Evolutionary conservation across 2,888 invertebrate genomes (phyloP).

Genomic region (Gymnosoma rotundatum): DNA sequence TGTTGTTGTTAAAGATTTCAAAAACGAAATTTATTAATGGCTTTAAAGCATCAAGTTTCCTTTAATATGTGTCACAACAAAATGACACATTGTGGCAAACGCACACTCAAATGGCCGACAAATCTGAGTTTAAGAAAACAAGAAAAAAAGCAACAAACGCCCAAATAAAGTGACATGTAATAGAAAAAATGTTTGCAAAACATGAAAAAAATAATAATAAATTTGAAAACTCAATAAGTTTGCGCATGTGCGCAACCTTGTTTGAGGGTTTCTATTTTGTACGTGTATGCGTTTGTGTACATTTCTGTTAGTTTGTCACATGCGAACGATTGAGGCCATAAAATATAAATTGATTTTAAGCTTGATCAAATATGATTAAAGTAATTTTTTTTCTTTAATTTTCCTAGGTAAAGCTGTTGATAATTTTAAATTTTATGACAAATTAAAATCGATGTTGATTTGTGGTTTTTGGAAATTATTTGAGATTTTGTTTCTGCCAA

Average conservation of each 20-base stretch:
- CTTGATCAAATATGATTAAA: constrained; percentile 60
- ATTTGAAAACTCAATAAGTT: constrained; percentile 26
- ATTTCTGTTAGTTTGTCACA: constrained; percentile 18
- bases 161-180: constrained; percentile 64
- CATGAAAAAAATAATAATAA: constrained; percentile 34
- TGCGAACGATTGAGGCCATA: constrained; percentile 47
- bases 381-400: not conserved
- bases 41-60: constrained; percentile 70
- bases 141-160: constrained; percentile 8
- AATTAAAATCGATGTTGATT: constrained; percentile 68
- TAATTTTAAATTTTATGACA: constrained; percentile 61
- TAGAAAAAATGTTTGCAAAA: constrained; percentile 21
- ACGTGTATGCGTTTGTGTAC: not conserved
- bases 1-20: not conserved
- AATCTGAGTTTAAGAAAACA: constrained; percentile 21
- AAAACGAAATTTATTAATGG: constrained; percentile 65
- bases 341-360: constrained; percentile 65
- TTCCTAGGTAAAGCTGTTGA: constrained; percentile 33
- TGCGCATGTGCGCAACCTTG: constrained; percentile 52
- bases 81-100: constrained; percentile 65
- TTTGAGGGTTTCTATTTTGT: constrained; percentile 14
- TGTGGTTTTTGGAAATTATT: constrained; percentile 59
- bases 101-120: constrained; percentile 33
- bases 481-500: not conserved
- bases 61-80: constrained; percentile 70